These are phyloP conservation scores for Himalopsyche anomala DNA, from an alignment of 2,888 invertebrate genomes.

Conservation along the genomic window DNA sequence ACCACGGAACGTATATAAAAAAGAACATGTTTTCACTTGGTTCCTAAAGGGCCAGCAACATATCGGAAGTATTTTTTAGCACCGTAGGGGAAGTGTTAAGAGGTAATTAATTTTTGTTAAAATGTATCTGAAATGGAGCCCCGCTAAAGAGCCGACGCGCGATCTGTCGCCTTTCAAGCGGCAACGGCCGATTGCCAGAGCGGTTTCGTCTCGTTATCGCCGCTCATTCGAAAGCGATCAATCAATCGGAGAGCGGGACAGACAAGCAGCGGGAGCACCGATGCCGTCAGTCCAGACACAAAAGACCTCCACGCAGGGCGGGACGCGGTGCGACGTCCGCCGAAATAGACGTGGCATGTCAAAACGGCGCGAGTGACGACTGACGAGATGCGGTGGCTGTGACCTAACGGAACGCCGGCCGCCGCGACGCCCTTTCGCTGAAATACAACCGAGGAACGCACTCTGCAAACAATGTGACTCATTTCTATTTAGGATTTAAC, in stretches of 20 bases:
- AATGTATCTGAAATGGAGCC: background rate
- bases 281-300: background rate
- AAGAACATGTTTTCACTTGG: too few relatives aligned
- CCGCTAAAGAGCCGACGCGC: background rate
- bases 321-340: background rate
- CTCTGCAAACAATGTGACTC: background rate
- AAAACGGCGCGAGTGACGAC: conserved; percentile 13
- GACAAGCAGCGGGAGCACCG: background rate
- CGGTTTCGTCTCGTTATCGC: background rate
- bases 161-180: background rate
- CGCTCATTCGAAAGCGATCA: conserved; percentile 21
- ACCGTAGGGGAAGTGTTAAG: too few relatives aligned
- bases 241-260: conserved; percentile 1
- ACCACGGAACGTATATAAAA: too few relatives aligned
- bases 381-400: conserved; percentile 9
- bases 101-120: too few relatives aligned
- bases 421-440: conserved; percentile 22
- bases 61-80: too few relatives aligned
- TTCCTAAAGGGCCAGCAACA: too few relatives aligned
- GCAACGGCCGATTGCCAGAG: background rate
- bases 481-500: background rate
- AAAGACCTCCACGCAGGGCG: background rate
- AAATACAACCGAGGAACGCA: conserved; percentile 2
- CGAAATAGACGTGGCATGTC: conserved; percentile 26
- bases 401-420: conserved; percentile 3